Conservation (phyloP, 2,888 invertebrate genomes). For the Zygaena filipendulae region DNA sequence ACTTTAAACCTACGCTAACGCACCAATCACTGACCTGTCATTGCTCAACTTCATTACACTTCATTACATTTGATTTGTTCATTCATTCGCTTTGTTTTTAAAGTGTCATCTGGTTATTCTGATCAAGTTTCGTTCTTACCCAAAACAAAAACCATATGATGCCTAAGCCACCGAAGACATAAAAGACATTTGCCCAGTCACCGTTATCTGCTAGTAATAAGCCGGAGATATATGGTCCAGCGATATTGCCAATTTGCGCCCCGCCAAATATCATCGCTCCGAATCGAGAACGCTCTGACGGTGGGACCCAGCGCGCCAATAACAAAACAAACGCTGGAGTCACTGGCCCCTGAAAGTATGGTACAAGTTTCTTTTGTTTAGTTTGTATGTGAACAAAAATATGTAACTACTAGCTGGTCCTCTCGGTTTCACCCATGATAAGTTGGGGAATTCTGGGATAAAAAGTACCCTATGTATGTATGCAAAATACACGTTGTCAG, state of each 20-base stretch:
- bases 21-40: too few species aligned
- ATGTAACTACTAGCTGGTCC: too few species aligned
- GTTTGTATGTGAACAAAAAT: background rate
- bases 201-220: constrained; percentile 47
- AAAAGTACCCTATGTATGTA: too few species aligned
- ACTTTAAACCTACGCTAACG: too few species aligned
- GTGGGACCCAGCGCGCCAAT: constrained; percentile 70
- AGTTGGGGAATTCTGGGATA: too few species aligned
- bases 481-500: too few species aligned
- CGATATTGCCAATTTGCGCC: constrained; percentile 62
- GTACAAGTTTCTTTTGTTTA: background rate
- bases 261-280: constrained; percentile 72
- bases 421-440: too few species aligned
- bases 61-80: too few species aligned
- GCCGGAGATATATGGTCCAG: constrained; percentile 61
- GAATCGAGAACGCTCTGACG: constrained; percentile 63
- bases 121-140: too few species aligned
- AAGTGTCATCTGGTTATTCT: too few species aligned
- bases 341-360: constrained; percentile 57
- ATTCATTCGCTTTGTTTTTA: too few species aligned
- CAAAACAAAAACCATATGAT: constrained; percentile 64
- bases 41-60: too few species aligned
- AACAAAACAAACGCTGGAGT: constrained; percentile 71
- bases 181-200: constrained; percentile 69
- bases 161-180: constrained; percentile 64